Evolutionary conservation across 2,888 invertebrate genomes (phyloP).

Genomic region (Pteria penguin): DNA sequence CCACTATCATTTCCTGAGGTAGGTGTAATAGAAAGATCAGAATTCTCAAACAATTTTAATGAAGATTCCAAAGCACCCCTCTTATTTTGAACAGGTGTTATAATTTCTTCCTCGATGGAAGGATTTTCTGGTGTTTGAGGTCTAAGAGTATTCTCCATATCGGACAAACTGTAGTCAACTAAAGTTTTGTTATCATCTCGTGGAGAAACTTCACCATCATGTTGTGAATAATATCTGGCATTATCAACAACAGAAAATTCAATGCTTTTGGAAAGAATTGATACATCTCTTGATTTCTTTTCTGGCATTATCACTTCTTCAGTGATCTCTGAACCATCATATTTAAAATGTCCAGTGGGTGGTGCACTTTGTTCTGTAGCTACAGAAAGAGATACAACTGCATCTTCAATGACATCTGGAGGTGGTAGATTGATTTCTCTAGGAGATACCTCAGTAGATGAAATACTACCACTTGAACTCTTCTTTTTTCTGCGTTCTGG

Average conservation of each 20-base stretch:
- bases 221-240: not conserved
- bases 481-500: slow-evolving; percentile 68
- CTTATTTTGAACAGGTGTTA: slow-evolving; percentile 53
- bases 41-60: not conserved
- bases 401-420: slow-evolving; percentile 18
- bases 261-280: slow-evolving; percentile 31
- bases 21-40: not conserved
- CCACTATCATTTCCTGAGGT: slow-evolving; percentile 8
- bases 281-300: slow-evolving; percentile 32
- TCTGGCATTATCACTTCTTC: slow-evolving; percentile 51
- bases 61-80: slow-evolving; percentile 37
- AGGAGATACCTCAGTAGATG: not conserved
- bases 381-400: slow-evolving; percentile 18
- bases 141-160: slow-evolving; percentile 50
- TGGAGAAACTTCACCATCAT: slow-evolving; percentile 37
- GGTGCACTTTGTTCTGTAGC: not conserved
- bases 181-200: slow-evolving; percentile 35
- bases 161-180: slow-evolving; percentile 46
- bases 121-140: slow-evolving; percentile 46
- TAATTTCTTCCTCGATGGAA: slow-evolving; percentile 57
- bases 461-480: slow-evolving; percentile 45
- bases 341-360: slow-evolving; percentile 8
- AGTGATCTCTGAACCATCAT: slow-evolving; percentile 26
- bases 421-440: not conserved
- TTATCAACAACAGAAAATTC: slow-evolving; percentile 20